Evolutionary conservation across 2,888 invertebrate species (phyloP), one percentile per base, ranked within the genome.

Genomic region (Drosophila nigricruria): DNA sequence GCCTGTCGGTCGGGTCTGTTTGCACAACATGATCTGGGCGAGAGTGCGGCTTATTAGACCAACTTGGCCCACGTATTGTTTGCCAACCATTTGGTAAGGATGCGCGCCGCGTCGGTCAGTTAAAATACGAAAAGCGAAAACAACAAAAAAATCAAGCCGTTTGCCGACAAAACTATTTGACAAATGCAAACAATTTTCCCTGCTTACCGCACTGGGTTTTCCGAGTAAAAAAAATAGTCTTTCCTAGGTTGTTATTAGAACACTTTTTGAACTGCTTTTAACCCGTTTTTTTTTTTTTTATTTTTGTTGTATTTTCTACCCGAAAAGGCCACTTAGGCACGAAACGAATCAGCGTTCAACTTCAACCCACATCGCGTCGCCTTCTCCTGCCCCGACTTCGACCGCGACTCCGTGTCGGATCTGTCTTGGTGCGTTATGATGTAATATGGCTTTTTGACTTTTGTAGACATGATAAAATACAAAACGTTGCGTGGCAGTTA

Each of bases 381-480:
- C 25, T 38, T 5, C 30, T 42, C 20, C 52, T 36, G 1, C 27
- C 14, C 27, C 52, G 10, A 3, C n/a, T 14, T 18, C 45, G 20
- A 3, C 36, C 10, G 9, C 54, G 36, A 45, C 69, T 67, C 61
- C 63, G 54, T 50, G 67, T 58, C 38, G 65, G 59, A 57, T 67
- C 74, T 54, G 59, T 63, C 47, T 62, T 57, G 71, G 70, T 78
- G 79, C 77, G 70, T 77, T 88, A 86, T 86, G 86, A 86, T 89
- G 86, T 89, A 86, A 86, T 89, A 89, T 89, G 81, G 86, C 89
- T 85, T 86, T 86, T 82, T 88, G 86, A 86, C 86, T 86, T 86
- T 86, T 86, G 86, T 86, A 89, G 86, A 85, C 86, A 86, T 89
- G 89, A 89, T 86, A 89, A 86, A 86, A 86, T 86, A 89, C 88